Evolutionary conservation across 2,113 vertebrate genomes (phyloP).

Genomic region (Pundamilia nyererei): DNA sequence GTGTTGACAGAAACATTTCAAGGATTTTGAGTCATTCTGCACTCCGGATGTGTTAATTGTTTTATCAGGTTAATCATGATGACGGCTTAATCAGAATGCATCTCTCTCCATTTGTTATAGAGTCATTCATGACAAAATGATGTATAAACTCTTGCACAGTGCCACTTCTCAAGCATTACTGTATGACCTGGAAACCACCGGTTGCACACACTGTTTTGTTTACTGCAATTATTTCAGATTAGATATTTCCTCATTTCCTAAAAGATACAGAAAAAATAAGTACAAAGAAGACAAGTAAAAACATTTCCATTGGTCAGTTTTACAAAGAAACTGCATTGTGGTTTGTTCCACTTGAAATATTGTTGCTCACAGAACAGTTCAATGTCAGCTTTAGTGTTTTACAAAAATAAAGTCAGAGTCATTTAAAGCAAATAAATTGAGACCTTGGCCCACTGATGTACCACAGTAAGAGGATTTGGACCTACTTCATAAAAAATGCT

Average conservation of each 20-base stretch:
- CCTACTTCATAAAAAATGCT: background rate
- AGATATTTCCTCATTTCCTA: background rate
- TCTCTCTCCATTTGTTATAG: background rate
- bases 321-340: too few species aligned
- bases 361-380: background rate
- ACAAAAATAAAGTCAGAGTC: background rate
- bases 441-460: background rate
- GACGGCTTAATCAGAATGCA: background rate
- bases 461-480: background rate
- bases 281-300: background rate
- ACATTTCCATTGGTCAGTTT: background rate
- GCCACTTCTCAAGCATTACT: background rate
- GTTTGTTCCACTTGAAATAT: too few species aligned
- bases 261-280: background rate
- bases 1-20: background rate
- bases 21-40: background rate
- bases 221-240: background rate
- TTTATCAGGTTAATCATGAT: background rate
- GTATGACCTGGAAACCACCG: background rate
- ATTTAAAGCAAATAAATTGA: background rate
- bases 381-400: background rate
- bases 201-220: background rate
- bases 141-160: background rate
- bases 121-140: background rate
- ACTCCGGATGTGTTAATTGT: background rate